These are phyloP conservation scores for Ptychadena robeensis DNA, from an alignment of 2,797 vertebrate species.

Conservation along the genomic window DNA sequence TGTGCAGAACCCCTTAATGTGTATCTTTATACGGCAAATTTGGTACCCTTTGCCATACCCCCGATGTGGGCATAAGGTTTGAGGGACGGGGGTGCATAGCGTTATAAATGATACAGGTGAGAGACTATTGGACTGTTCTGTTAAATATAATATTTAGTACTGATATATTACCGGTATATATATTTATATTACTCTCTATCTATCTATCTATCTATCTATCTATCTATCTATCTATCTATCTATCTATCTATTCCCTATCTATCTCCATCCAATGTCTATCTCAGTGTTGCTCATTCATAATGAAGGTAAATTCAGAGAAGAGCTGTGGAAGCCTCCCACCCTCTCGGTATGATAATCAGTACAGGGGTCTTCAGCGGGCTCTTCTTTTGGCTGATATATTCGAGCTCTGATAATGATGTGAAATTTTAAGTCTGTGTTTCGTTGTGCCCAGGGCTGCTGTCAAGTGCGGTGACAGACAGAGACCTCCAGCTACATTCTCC, in stretches of 20 bases:
- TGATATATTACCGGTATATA: too few relatives aligned
- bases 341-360: conserved; percentile 96
- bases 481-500: conserved; percentile 82
- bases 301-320: conserved; percentile 1
- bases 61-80: too few relatives aligned
- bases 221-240: not conserved
- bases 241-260: not conserved
- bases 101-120: too few relatives aligned
- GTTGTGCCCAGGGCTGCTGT: conserved; percentile 91
- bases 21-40: too few relatives aligned
- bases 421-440: conserved; percentile 95
- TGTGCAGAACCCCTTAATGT: too few relatives aligned
- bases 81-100: too few relatives aligned
- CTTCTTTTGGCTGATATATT: conserved; percentile 88
- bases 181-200: too few relatives aligned
- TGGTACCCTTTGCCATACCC: too few relatives aligned
- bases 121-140: too few relatives aligned
- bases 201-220: too few relatives aligned
- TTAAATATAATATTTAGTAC: too few relatives aligned
- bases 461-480: conserved; percentile 88
- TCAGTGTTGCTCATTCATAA: not conserved
- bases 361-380: conserved; percentile 87
- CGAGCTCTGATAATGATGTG: conserved; percentile 95
- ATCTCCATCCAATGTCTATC: too few relatives aligned
- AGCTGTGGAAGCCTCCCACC: conserved; percentile 81